phyloP scores from a whole-genome alignment of 2,888 invertebrate genomes.

The Busseola fusca region DNA sequence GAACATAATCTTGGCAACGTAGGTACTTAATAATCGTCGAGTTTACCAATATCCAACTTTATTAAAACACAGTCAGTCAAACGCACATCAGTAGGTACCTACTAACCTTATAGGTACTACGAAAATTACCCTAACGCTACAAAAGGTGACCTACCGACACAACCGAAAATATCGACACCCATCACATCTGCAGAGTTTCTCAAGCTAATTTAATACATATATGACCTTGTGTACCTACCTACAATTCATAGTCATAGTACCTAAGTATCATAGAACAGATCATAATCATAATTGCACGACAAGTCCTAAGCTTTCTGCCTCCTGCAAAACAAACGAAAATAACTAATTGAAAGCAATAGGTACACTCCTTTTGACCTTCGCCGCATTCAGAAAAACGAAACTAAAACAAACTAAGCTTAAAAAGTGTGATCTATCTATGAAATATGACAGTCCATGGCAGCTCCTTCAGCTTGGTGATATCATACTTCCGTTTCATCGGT shows the following conservation, averaged over 20 bases:
- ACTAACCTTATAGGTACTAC: not conserved
- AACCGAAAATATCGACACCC: not conserved
- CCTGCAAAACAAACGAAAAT: not conserved
- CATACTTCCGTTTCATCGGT: constrained; percentile 73
- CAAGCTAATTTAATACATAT: too few relatives aligned
- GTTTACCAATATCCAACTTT: not conserved
- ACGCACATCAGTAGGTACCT: not conserved
- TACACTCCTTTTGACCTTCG: not conserved
- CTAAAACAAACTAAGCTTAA: not conserved
- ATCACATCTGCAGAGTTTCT: too few relatives aligned
- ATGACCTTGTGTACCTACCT: not conserved
- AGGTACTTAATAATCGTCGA: not conserved
- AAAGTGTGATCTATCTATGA: constrained; percentile 56
- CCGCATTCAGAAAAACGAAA: not conserved
- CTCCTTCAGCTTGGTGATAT: constrained; percentile 74
- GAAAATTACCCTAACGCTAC: not conserved
- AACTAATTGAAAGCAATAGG: not conserved
- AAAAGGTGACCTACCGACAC: too few relatives aligned
- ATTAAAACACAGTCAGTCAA: not conserved
- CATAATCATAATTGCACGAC: not conserved
- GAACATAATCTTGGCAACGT: not conserved
- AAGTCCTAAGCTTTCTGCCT: not conserved
- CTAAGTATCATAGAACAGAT: too few relatives aligned
- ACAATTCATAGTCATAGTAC: not conserved
- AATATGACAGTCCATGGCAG: constrained; percentile 85